phyloP scores from a whole-genome alignment of 2,797 vertebrate genomes.

The Taeniopygia guttata region DNA sequence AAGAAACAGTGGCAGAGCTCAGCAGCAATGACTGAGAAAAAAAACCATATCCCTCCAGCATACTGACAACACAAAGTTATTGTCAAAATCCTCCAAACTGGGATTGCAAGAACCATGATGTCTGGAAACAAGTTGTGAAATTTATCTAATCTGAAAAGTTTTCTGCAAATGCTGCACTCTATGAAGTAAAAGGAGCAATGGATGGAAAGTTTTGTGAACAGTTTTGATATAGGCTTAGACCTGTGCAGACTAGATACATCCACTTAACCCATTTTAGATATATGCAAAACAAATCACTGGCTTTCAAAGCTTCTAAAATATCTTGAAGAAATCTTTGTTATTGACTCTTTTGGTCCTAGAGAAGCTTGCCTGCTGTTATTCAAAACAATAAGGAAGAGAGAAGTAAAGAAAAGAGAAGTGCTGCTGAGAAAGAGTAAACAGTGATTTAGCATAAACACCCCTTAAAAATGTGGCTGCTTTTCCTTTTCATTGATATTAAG shows the following conservation, averaged over 20 bases:
- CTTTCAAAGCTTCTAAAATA: not conserved
- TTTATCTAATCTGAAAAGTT: not conserved
- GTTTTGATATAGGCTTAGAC: not conserved
- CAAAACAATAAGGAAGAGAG: not conserved
- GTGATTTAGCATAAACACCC: not conserved
- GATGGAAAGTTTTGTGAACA: not conserved
- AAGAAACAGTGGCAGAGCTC: not conserved
- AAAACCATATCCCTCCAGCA: not conserved
- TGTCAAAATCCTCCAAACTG: not conserved
- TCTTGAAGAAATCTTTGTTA: not conserved
- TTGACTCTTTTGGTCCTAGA: not conserved
- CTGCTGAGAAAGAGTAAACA: not conserved
- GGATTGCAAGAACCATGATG: not conserved
- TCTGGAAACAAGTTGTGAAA: not conserved
- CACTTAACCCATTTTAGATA: not conserved
- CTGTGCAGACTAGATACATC: not conserved
- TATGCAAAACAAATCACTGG: not conserved
- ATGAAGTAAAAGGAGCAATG: not conserved
- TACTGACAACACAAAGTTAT: not conserved
- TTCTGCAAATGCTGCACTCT: not conserved
- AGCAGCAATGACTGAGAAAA: not conserved
- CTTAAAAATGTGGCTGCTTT: not conserved
- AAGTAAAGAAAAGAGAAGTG: not conserved
- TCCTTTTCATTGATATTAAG: not conserved
- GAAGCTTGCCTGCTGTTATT: not conserved